phyloP scores from a whole-genome alignment of 2,797 vertebrate species.

The Periparus ater region DNA sequence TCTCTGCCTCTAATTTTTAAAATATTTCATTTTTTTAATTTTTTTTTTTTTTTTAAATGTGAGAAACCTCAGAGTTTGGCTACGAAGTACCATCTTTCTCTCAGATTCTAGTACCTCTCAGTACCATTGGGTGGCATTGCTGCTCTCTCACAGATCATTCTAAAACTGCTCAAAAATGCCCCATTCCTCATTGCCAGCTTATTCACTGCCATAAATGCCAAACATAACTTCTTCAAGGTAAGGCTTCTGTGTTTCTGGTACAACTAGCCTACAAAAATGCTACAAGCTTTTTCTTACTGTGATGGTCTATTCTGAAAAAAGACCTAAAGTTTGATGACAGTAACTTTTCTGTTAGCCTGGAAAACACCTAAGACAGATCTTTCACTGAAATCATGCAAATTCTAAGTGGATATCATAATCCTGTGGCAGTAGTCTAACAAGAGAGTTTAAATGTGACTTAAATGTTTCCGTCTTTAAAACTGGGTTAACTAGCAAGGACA shows the following conservation, averaged over 20 bases:
- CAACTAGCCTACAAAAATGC: not conserved
- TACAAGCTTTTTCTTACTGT: not conserved
- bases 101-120: not conserved
- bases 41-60: not conserved
- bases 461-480: not conserved
- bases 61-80: not conserved
- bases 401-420: not conserved
- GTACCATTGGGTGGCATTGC: not conserved
- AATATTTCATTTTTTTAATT: too few relatives aligned
- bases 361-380: not conserved
- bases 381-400: not conserved
- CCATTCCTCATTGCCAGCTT: fast-evolving
- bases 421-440: not conserved
- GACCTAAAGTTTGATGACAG: not conserved
- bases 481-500: not conserved
- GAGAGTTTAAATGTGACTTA: not conserved
- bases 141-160: not conserved
- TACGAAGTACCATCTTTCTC: fast-evolving
- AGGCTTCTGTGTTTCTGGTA: not conserved
- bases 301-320: not conserved
- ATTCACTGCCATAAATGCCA: not conserved
- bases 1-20: not conserved
- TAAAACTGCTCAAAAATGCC: not conserved
- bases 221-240: not conserved
- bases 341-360: not conserved